These are phyloP conservation scores for Dascillus cervinus DNA, from an alignment of 2,888 invertebrate species.

Conservation along the genomic window DNA sequence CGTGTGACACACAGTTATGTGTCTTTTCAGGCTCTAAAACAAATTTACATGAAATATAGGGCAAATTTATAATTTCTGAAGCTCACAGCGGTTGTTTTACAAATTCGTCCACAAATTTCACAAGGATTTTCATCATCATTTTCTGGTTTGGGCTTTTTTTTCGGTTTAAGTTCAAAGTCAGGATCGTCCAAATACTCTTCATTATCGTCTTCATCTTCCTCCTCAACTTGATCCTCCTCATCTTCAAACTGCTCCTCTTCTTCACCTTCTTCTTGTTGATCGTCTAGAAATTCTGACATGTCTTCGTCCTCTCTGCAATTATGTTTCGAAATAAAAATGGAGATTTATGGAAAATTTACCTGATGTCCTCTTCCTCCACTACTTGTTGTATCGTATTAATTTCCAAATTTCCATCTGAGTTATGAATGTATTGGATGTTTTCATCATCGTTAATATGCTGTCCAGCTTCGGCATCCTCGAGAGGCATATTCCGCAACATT, in stretches of 20 bases:
- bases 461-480: constrained; percentile 4
- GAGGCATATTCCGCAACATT: constrained; percentile 9
- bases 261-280: constrained; percentile 10
- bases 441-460: constrained; percentile 2
- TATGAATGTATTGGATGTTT: constrained; percentile 11
- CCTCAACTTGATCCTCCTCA: constrained; percentile 12
- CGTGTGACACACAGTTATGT: constrained; percentile 33
- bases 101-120: constrained; percentile 29
- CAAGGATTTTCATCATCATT: constrained; percentile 25
- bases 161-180: constrained; percentile 4
- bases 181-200: constrained; percentile 9
- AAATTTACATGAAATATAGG: constrained; percentile 2
- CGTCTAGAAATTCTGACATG: too few relatives aligned
- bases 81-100: constrained; percentile 34
- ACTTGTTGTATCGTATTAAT: constrained; percentile 19
- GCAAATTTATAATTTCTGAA: constrained; percentile 1
- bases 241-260: constrained; percentile 13
- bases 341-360: too few relatives aligned
- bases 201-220: constrained; percentile 10
- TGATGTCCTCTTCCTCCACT: too few relatives aligned
- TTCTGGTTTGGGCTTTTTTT: constrained; percentile 6
- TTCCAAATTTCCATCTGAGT: constrained; percentile 26
- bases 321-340: too few relatives aligned
- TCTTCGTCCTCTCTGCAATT: too few relatives aligned
- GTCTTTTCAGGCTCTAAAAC: constrained; percentile 39